phyloP scores from a whole-genome alignment of 1,140 invertebrate genomes.

The Lucilia cuprina region DNA sequence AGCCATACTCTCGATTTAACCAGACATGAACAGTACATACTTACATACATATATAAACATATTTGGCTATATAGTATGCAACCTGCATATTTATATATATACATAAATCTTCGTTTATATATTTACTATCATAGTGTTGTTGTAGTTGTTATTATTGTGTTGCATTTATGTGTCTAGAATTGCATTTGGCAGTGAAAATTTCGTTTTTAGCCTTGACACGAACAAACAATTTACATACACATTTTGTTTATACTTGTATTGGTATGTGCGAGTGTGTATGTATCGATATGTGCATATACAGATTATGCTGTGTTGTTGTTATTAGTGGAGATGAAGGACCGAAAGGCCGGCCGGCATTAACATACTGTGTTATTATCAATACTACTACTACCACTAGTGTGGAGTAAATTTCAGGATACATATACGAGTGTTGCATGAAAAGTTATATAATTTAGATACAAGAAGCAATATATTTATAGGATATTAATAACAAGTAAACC shows the following conservation, averaged over 20 bases:
- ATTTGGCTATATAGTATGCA: neutral
- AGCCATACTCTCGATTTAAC: neutral
- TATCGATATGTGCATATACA: neutral
- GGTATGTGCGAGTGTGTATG: neutral
- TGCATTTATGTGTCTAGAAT: neutral
- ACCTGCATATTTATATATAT: neutral
- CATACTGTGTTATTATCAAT: neutral
- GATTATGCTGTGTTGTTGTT: neutral
- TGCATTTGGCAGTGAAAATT: conserved; percentile 32
- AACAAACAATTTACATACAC: neutral
- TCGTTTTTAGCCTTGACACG: conserved; percentile 30
- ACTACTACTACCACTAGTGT: neutral
- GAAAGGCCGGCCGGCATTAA: neutral
- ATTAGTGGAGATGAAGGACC: neutral
- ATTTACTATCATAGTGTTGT: neutral
- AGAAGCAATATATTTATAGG: no score
- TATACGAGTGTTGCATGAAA: no score
- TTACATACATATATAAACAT: conserved; percentile 1
- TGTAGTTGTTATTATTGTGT: neutral
- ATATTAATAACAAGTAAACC: no score
- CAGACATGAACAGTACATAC: neutral
- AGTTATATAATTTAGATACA: no score
- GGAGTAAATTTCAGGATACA: no score
- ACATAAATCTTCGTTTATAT: neutral
- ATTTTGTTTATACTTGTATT: neutral